Evolutionary conservation across 2,113 vertebrate genomes (phyloP).

Genomic region (Plestiodon gilberti): DNA sequence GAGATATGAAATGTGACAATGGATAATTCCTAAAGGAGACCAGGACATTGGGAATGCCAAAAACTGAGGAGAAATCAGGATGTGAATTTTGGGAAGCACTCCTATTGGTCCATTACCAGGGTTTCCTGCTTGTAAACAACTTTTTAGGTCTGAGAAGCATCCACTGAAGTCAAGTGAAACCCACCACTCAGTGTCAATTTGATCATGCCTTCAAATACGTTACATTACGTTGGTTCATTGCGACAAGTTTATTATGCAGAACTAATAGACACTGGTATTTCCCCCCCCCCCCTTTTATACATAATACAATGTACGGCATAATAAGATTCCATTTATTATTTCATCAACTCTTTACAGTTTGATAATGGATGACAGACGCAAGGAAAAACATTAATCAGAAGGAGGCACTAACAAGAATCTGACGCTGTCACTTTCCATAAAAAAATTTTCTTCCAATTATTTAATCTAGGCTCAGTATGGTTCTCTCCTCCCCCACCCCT

Average conservation of each 20-base stretch:
- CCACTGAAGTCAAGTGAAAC: background rate
- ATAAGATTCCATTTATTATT: background rate
- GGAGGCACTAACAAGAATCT: background rate
- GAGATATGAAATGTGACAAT: too few relatives aligned
- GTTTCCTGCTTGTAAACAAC: background rate
- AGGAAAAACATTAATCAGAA: background rate
- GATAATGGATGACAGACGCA: background rate
- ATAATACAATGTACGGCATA: background rate
- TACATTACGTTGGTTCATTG: background rate
- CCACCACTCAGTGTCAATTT: too few relatives aligned
- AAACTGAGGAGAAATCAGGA: too few relatives aligned
- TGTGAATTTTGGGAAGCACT: too few relatives aligned
- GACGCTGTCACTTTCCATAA: background rate
- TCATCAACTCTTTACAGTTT: background rate
- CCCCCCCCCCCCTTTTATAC: background rate
- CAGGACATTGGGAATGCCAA: too few relatives aligned
- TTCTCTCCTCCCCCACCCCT: slow-evolving; percentile 28
- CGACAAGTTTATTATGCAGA: rapidly evolving
- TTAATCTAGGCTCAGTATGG: background rate
- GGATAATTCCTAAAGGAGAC: too few relatives aligned
- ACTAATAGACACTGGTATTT: background rate
- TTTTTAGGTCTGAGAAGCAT: background rate
- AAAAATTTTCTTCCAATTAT: background rate
- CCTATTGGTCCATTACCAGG: background rate
- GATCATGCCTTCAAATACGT: background rate